These are phyloP conservation scores for Didymodactylos carnosus DNA, from an alignment of 2,888 invertebrate species.

Conservation along the genomic window DNA sequence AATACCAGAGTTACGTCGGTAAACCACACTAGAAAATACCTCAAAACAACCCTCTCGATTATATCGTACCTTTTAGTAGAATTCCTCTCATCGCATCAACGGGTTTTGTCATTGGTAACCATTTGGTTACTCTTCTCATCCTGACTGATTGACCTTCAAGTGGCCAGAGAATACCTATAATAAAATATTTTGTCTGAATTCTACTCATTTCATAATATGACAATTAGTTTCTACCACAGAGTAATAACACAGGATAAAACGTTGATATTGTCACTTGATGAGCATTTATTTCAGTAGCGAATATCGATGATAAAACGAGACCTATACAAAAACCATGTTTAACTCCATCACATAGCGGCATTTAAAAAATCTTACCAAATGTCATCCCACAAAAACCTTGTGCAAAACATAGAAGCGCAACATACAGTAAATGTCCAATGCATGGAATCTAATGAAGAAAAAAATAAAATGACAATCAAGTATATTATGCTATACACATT, in stretches of 20 bases:
- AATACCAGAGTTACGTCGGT: no score
- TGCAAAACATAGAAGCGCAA: background rate
- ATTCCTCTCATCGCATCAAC: constrained; percentile 54
- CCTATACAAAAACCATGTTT: no score
- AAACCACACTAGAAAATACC: background rate
- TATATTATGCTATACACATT: no score
- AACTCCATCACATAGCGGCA: no score
- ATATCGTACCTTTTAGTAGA: constrained; percentile 1
- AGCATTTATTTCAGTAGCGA: background rate
- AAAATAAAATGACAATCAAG: background rate
- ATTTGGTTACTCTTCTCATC: constrained; percentile 47
- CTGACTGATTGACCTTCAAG: constrained; percentile 77
- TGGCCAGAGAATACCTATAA: constrained; percentile 75
- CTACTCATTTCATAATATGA: background rate
- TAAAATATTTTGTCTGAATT: no score
- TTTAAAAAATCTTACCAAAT: background rate
- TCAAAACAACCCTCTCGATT: no score
- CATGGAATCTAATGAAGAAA: background rate
- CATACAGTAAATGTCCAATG: background rate
- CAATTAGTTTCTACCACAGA: constrained; percentile 48
- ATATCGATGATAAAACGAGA: background rate
- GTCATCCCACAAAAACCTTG: constrained; percentile 13
- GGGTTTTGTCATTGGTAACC: constrained; percentile 59
- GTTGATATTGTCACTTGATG: constrained; percentile 66
- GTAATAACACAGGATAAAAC: constrained; percentile 73